Percentiles rank a stretch among this genome's conserved stretches.
Conservation (phyloP, 2,797 vertebrate species). For the Strix occidentalis region DNA sequence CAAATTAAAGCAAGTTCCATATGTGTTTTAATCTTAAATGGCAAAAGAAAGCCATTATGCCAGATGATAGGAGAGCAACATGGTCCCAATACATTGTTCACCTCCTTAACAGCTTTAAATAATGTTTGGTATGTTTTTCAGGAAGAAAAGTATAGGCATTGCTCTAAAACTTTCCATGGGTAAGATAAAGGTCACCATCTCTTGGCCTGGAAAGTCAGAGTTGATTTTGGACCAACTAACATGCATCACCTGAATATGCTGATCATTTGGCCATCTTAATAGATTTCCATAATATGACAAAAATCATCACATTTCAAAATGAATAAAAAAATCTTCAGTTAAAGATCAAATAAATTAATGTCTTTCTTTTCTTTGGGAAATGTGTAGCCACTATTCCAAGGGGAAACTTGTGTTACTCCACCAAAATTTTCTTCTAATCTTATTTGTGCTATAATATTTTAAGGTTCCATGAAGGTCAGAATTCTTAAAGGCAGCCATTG, state of each 20-base stretch:
- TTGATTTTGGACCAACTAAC: not conserved
- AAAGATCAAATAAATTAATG: not conserved
- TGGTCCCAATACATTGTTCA: slow-evolving; percentile 27
- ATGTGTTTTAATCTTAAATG: slow-evolving; percentile 65
- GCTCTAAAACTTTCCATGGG: not conserved
- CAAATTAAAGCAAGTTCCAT: slow-evolving; percentile 66
- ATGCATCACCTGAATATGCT: not conserved
- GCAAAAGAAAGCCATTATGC: slow-evolving; percentile 54
- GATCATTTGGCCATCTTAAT: not conserved
- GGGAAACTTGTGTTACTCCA: not conserved
- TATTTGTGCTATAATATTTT: not conserved
- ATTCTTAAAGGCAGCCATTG: not conserved
- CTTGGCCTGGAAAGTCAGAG: not conserved
- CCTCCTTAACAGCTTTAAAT: slow-evolving; percentile 43
- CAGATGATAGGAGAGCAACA: slow-evolving; percentile 56
- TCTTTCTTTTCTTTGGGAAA: not conserved
- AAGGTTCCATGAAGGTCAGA: not conserved
- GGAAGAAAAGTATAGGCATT: not conserved
- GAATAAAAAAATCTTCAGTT: not conserved
- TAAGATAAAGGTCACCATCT: not conserved
- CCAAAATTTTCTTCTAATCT: not conserved
- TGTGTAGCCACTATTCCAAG: not conserved
- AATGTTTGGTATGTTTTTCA: not conserved
- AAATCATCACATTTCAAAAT: not conserved
- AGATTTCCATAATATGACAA: not conserved